Conservation (phyloP, 2,113 vertebrate species). For the Leptodactylus fuscus region DNA sequence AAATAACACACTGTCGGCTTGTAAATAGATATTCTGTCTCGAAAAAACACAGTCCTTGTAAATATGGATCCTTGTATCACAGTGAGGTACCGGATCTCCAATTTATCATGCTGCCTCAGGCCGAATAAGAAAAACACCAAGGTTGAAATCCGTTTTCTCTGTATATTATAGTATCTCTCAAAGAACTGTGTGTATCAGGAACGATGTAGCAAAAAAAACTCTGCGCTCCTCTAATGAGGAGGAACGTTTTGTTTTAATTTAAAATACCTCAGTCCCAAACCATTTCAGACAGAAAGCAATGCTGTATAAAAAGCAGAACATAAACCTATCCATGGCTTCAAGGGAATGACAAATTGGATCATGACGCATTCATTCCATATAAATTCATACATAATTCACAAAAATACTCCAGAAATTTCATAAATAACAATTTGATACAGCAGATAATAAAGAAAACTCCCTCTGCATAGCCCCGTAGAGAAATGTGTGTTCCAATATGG, state of each 20-base stretch:
- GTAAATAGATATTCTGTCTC: background rate
- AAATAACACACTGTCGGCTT: background rate
- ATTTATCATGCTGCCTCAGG: background rate
- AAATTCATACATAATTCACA: slow-evolving; percentile 35
- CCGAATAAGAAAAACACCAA: background rate
- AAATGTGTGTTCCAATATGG: background rate
- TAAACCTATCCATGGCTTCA: slow-evolving; percentile 30
- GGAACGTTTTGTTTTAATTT: slow-evolving; percentile 54
- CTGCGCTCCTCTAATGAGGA: slow-evolving; percentile 14
- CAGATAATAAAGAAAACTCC: background rate
- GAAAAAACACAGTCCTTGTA: background rate
- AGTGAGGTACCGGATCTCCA: background rate
- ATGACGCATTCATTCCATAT: slow-evolving; percentile 22
- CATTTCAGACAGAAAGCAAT: slow-evolving; percentile 37
- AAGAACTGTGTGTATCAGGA: background rate
- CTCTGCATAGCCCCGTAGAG: background rate
- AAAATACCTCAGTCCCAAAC: slow-evolving; percentile 36
- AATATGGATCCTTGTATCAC: background rate
- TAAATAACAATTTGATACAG: slow-evolving; percentile 34
- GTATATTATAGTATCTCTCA: background rate
- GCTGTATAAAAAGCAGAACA: slow-evolving; percentile 35
- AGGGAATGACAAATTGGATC: slow-evolving; percentile 52
- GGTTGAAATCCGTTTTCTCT: background rate
- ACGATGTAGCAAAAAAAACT: background rate
- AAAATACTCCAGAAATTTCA: slow-evolving; percentile 31